Percentiles rank a stretch among this genome's conserved stretches.
Conservation (phyloP, 1,140 invertebrate genomes). For the Zaprionus ghesquierei region DNA sequence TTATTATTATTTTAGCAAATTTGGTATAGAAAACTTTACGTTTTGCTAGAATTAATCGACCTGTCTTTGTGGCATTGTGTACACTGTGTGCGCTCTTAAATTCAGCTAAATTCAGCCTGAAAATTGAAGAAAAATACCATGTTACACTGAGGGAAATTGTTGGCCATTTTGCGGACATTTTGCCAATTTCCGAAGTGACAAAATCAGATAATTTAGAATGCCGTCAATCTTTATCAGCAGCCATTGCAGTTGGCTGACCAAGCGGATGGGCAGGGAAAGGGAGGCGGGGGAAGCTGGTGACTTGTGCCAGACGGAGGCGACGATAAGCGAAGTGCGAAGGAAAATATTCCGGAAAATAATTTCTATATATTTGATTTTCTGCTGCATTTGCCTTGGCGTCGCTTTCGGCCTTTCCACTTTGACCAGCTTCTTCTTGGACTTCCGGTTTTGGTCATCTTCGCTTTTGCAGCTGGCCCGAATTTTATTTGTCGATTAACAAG, state of each 20-base stretch:
- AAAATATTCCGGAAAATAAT: slow-evolving; percentile 38
- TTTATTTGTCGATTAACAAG: slow-evolving; percentile 72
- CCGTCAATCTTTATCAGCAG: slow-evolving; percentile 80
- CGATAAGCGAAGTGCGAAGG: slow-evolving; percentile 66
- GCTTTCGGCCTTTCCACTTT: slow-evolving; percentile 1
- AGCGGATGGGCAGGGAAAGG: slow-evolving; percentile 42
- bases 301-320: slow-evolving; percentile 12
- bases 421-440: not conserved
- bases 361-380: slow-evolving; percentile 68
- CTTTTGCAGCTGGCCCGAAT: slow-evolving; percentile 14
- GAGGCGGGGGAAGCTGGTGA: slow-evolving; percentile 54
- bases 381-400: slow-evolving; percentile 47
- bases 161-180: slow-evolving; percentile 58
- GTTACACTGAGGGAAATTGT: slow-evolving; percentile 20
- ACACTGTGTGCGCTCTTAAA: too few species aligned
- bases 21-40: not conserved
- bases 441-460: not conserved
- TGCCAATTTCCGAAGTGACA: slow-evolving; percentile 82
- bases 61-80: not conserved
- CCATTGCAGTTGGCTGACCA: slow-evolving; percentile 73
- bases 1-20: slow-evolving; percentile 6
- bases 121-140: slow-evolving; percentile 21
- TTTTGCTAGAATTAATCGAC: not conserved
- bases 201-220: slow-evolving; percentile 82
- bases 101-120: not conserved